Evolutionary conservation across 2,113 vertebrate genomes (phyloP), one percentile per base, ranked within the genome.

Genomic region (Benitochromis conjunctus): DNA sequence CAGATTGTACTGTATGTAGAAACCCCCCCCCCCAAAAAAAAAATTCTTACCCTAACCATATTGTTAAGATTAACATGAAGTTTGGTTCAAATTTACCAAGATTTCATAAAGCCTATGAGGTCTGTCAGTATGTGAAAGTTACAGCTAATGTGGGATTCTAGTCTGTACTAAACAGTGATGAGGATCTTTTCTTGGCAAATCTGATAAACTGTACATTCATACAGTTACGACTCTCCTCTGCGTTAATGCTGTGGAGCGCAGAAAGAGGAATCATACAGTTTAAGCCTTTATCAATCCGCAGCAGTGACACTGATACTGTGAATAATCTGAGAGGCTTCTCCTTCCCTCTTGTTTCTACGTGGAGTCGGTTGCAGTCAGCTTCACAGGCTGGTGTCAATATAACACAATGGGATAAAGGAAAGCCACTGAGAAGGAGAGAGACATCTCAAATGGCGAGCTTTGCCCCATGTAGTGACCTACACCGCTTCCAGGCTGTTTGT

Each of bases 121-220:
- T 91, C 81, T 88, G 78, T 60, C 55, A 79, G 60, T 84, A 76
- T 87, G 86, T 86, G 86, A 74, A 88, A 88, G 76, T 91, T 90
- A 88, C 81, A 87, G 79, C 66, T 92, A 81, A 92, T 36, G 55
- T 88, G 48, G 58, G 81, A 86, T 62, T 84, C 86, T 93, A 89
- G 83, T 91, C 62, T 88, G 80, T 58, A 86, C 83, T 79, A 46
- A 86, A 87, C 36, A 24, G 71, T 79, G 77, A 92, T 57, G 74
- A 84, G 46, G 81, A 80, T 79, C 79, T 64, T 69, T 58, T 88
- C 86, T 91, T 90, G 88, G 89, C 89, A 91, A 87, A 91, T 91
- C 79, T 91, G 84, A 88, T 55, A 26, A 64, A 84, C 92, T 92
- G 88, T 92, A 95, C 92, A 94, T 92, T 94, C 91, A 89, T 87